Evolutionary conservation across 1,140 invertebrate genomes (phyloP), one percentile per base, ranked within the genome.

Genomic region (Diorhabda carinulata): DNA sequence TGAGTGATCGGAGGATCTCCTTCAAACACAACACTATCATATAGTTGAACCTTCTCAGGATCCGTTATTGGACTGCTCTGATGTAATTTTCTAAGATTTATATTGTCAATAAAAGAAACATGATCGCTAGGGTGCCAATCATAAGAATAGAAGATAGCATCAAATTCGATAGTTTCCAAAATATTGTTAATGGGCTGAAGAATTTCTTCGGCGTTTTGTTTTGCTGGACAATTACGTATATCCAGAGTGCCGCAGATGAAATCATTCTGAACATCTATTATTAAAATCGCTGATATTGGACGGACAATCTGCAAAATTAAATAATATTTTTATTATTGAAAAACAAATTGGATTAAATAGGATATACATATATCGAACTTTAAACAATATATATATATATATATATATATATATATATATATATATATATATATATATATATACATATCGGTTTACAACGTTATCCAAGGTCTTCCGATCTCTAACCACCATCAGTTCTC

Each of bases 251-350:
- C 93, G 61, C 85, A 84, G 52, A 94, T 92, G 75, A 94, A 94
- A 80, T 95, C 92, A 79, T 94, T 94, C 80, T 95, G 92, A 0
- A 94, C 90, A 79, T 95, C 92, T 4, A 95, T 87, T 8, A 94
- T 82, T 2, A 95, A 71, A 8, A 94, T 80, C 57, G 89, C 90
- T 44, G 82, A 87, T 1, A 87, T 82, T 2, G 91, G 90, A 60
- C 79, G 73, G 6, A 78, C 78, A 3, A 76, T 76, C 71, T 75
- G 60, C 40, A 72, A 43, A 41, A 66, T 25, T 25, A 25, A 25
- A 25, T 1, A 25, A 25, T 25, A 25, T 25, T 25, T 25, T 25
- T 25, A 25, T 25, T 25, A 25, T 25, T 25, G 25, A 1, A 25
- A 25, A 25, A 25, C 25, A 25, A 25, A 25, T 25, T 25, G 25